Conservation (phyloP, 2,797 vertebrate genomes). For the Siniperca scherzeri region DNA sequence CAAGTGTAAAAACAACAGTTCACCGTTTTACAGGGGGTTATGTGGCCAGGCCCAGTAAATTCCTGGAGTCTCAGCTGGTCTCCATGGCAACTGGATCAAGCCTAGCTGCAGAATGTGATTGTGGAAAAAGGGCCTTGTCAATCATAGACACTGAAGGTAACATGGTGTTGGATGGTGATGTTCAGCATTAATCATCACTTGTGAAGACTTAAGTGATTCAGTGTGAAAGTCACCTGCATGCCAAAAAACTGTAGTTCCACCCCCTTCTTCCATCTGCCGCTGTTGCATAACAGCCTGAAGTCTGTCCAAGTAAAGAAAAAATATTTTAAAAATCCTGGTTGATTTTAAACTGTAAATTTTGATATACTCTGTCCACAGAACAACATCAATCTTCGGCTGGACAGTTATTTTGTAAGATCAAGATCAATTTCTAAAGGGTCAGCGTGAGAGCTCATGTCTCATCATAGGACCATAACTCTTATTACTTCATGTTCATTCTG, state of each 20-base stretch:
- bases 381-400: constrained; percentile 17
- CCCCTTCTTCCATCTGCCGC: constrained; percentile 59
- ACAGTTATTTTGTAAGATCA: constrained; percentile 11
- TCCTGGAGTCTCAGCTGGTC: background rate
- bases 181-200: constrained; percentile 45
- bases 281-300: constrained; percentile 49
- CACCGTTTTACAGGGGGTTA: background rate
- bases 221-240: constrained; percentile 44
- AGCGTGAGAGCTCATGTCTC: constrained; percentile 42
- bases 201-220: constrained; percentile 38
- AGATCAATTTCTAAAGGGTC: constrained; percentile 30
- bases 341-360: constrained; percentile 18
- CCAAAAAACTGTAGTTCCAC: constrained; percentile 17
- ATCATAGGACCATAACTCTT: constrained; percentile 33
- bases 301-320: background rate
- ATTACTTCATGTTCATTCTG: constrained; percentile 22
- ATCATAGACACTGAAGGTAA: constrained; percentile 24
- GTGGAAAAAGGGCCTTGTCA: constrained; percentile 31
- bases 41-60: background rate
- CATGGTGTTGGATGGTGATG: background rate
- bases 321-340: background rate
- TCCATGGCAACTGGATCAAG: background rate
- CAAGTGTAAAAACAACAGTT: background rate
- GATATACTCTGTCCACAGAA: background rate
- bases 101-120: background rate